These are phyloP conservation scores for Psammodynastes pulverulentus DNA, from an alignment of 2,113 vertebrate genomes.

Conservation along the genomic window DNA sequence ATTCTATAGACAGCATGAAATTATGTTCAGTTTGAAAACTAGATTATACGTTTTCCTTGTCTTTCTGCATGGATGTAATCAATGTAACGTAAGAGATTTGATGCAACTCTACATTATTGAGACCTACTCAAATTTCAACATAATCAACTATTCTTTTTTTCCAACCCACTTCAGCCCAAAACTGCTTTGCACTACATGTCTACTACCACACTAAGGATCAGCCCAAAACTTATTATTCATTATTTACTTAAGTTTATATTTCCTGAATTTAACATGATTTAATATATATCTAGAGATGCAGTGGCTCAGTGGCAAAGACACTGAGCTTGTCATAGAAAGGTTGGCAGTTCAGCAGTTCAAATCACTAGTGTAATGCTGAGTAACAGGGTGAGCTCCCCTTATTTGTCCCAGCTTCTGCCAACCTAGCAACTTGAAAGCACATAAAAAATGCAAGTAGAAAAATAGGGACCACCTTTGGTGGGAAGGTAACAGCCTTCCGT, in stretches of 20 bases:
- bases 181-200: not conserved
- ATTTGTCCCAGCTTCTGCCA: no score
- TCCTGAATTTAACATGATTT: not conserved
- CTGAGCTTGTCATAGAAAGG: no score
- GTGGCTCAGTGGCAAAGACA: no score
- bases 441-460: no score
- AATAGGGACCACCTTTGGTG: no score
- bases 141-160: not conserved
- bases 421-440: no score
- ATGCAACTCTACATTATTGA: not conserved
- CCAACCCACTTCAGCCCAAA: not conserved
- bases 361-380: no score
- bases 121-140: not conserved
- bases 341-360: no score
- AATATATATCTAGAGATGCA: not conserved
- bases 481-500: no score
- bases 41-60: not conserved
- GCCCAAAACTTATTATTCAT: not conserved
- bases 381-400: no score
- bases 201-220: not conserved
- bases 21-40: not conserved
- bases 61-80: not conserved
- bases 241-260: not conserved
- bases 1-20: not conserved
- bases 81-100: not conserved